phyloP scores from a whole-genome alignment of 2,888 invertebrate species.

The Alloscopus bannaensis region DNA sequence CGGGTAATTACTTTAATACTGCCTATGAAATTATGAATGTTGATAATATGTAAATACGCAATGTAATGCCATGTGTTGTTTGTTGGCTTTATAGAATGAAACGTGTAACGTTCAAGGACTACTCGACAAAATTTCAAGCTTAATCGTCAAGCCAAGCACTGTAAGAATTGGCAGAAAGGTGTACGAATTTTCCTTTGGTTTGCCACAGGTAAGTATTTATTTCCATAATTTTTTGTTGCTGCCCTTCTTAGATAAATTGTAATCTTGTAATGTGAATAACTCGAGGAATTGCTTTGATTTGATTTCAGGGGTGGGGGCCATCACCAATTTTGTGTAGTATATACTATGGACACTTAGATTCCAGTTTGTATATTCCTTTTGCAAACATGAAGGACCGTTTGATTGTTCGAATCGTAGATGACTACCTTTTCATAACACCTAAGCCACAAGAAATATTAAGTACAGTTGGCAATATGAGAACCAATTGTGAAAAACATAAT shows the following conservation, averaged over 20 bases:
- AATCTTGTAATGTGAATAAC: background rate
- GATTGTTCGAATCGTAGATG: conserved; percentile 67
- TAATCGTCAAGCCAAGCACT: conserved; percentile 5
- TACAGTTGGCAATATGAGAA: conserved; percentile 47
- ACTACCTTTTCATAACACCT: conserved; percentile 66
- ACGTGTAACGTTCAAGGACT: conserved; percentile 14
- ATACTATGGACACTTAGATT: conserved; percentile 69
- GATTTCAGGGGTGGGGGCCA: conserved; percentile 66
- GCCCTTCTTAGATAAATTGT: conserved; percentile 3
- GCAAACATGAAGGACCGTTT: conserved; percentile 56
- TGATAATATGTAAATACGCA: too few relatives aligned
- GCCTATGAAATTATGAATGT: too few relatives aligned
- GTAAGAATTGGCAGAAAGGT: conserved; percentile 55
- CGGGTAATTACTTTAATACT: conserved; percentile 14
- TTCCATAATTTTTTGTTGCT: background rate
- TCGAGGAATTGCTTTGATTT: background rate
- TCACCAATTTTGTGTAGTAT: conserved; percentile 68
- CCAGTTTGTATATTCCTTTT: conserved; percentile 46
- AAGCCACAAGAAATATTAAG: conserved; percentile 43
- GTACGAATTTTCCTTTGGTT: conserved; percentile 60
- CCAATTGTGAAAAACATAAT: conserved; percentile 38
- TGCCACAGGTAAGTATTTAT: conserved; percentile 64
- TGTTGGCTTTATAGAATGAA: conserved; percentile 24
- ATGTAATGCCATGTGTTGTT: too few relatives aligned
- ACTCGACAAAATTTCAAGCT: background rate